Evolutionary conservation across 2,797 vertebrate species (phyloP).

Genomic region (Alca torda): DNA sequence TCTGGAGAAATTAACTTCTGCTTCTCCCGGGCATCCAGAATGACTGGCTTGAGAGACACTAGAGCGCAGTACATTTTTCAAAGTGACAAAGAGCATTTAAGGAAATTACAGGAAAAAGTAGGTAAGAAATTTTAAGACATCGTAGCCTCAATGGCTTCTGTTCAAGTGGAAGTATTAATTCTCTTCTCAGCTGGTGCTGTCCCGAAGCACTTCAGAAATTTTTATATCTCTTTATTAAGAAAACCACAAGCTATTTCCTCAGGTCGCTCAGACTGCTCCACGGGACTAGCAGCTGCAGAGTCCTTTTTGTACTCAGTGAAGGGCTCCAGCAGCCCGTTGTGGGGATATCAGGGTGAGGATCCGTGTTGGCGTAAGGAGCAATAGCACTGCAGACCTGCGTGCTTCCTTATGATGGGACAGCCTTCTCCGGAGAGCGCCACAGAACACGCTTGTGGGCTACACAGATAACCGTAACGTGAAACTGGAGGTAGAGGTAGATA

Average conservation of each 20-base stretch:
- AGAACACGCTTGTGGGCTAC: neutral
- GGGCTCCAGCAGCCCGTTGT: neutral
- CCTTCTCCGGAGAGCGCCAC: neutral
- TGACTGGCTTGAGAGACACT: neutral
- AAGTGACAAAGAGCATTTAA: neutral
- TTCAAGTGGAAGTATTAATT: neutral
- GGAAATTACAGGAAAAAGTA: neutral
- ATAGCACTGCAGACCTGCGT: accelerated
- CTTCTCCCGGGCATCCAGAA: neutral
- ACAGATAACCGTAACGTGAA: accelerated
- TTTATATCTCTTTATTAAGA: neutral
- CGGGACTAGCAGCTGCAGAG: neutral
- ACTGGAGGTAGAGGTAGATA: neutral
- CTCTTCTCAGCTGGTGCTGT: neutral
- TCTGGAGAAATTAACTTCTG: neutral
- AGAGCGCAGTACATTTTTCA: neutral
- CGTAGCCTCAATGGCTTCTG: accelerated
- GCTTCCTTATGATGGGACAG: no score
- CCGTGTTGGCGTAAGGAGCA: neutral
- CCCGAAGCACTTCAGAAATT: neutral
- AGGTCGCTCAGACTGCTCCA: neutral
- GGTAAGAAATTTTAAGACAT: neutral
- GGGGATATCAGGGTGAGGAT: neutral
- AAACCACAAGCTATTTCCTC: neutral
- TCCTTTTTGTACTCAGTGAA: no score